These are phyloP conservation scores for Carassius gibelio DNA, from an alignment of 2,113 vertebrate species.

Conservation along the genomic window DNA sequence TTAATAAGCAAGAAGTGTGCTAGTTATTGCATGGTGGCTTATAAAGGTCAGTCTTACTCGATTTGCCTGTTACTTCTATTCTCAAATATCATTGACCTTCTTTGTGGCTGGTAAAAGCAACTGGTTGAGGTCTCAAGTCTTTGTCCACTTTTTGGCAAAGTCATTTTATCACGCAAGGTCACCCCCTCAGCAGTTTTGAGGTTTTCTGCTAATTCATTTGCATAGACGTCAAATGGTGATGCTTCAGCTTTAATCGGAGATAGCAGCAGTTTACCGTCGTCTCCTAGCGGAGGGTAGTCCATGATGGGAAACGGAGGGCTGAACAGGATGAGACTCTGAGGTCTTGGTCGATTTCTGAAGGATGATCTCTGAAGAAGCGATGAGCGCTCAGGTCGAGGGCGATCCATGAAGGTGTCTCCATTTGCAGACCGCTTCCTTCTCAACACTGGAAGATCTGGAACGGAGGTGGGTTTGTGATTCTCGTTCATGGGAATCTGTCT, in stretches of 20 bases:
- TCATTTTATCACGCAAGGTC: slow-evolving; percentile 91
- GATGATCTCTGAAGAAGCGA: slow-evolving; percentile 85
- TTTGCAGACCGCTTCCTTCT: slow-evolving; percentile 83
- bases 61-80: slow-evolving; percentile 91
- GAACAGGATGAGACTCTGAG: slow-evolving; percentile 96
- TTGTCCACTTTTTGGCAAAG: slow-evolving; percentile 96
- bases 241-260: slow-evolving; percentile 86
- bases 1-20: not conserved
- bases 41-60: slow-evolving; percentile 64
- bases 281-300: slow-evolving; percentile 86
- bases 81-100: slow-evolving; percentile 95
- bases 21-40: slow-evolving; percentile 1
- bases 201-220: slow-evolving; percentile 81
- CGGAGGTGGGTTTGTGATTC: slow-evolving; percentile 54
- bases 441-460: slow-evolving; percentile 77
- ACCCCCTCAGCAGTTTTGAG: slow-evolving; percentile 80
- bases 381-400: slow-evolving; percentile 83
- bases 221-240: slow-evolving; percentile 74
- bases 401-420: slow-evolving; percentile 83
- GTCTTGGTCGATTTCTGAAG: slow-evolving; percentile 90
- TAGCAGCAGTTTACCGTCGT: slow-evolving; percentile 81
- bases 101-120: slow-evolving; percentile 98
- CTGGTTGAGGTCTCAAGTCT: slow-evolving; percentile 96
- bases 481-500: slow-evolving; percentile 71
- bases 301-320: slow-evolving; percentile 95